Conservation (phyloP, 2,113 vertebrate genomes). For the Turnix velox region DNA sequence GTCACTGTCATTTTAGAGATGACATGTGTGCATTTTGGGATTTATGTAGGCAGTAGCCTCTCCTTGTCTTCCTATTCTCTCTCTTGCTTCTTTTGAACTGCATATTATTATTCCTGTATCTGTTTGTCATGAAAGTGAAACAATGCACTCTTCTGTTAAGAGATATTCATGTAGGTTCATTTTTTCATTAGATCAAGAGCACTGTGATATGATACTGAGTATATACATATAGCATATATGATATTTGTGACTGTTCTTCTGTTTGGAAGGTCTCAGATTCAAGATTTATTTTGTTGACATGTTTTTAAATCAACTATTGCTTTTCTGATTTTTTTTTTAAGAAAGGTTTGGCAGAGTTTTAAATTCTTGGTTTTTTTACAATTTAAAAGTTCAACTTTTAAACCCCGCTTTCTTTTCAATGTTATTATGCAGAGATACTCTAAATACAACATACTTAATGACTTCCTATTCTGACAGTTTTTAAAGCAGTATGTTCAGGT, state of each 20-base stretch:
- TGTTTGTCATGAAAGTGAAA: neutral
- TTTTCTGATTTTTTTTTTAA: neutral
- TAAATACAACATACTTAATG: neutral
- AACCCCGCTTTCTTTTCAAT: neutral
- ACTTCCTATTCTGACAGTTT: neutral
- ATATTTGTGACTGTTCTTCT: neutral
- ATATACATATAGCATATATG: neutral
- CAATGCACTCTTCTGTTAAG: neutral
- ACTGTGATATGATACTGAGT: neutral
- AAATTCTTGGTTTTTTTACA: neutral
- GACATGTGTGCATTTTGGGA: fast-evolving
- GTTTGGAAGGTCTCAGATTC: neutral
- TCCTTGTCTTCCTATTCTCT: neutral
- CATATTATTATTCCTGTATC: neutral
- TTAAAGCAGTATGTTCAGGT: neutral
- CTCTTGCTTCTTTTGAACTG: neutral
- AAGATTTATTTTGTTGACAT: neutral
- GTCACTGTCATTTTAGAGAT: neutral
- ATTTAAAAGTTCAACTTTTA: neutral
- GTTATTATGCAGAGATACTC: neutral
- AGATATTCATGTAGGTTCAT: neutral
- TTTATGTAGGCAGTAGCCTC: neutral
- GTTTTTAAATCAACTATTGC: neutral
- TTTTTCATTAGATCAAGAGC: neutral
- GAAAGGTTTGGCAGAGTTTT: neutral